Evolutionary conservation across 2,888 invertebrate genomes (phyloP).

Genomic region (Ceratothoa steindachneri): DNA sequence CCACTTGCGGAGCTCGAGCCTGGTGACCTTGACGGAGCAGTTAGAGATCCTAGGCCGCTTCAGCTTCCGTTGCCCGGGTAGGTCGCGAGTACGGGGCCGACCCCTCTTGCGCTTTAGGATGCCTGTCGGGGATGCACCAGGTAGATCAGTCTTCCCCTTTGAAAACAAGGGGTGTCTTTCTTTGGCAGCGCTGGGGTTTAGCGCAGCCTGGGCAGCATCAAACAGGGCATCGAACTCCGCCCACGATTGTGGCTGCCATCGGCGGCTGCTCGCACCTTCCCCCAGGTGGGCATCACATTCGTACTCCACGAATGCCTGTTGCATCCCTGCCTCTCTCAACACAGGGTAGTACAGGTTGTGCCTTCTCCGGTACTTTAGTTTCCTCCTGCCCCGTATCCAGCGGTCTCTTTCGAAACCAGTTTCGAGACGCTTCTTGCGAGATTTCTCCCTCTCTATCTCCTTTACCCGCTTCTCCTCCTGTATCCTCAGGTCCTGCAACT

Average conservation of each 20-base stretch:
- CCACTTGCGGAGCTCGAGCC: not conserved
- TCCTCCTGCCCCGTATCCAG: not conserved
- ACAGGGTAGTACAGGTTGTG: not conserved
- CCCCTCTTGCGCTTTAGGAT: not conserved
- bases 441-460: slow-evolving; percentile 20
- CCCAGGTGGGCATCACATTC: not conserved
- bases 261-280: slow-evolving; percentile 13
- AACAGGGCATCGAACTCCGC: slow-evolving; percentile 35
- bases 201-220: not conserved
- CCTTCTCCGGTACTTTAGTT: not conserved
- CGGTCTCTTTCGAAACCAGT: slow-evolving; percentile 21
- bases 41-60: not conserved
- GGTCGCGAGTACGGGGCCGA: not conserved
- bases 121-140: not conserved
- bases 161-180: no score
- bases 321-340: not conserved
- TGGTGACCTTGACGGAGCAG: not conserved
- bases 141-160: not conserved
- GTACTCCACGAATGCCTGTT: not conserved
- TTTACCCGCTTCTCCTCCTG: slow-evolving; percentile 21
- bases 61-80: not conserved
- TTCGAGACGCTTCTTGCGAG: slow-evolving; percentile 13
- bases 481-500: slow-evolving; percentile 20
- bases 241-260: slow-evolving; percentile 30
- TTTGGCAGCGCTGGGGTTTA: not conserved